Base-by-base conservation (phyloP, 2,797 vertebrate genomes). In the Coluber constrictor region DNA sequence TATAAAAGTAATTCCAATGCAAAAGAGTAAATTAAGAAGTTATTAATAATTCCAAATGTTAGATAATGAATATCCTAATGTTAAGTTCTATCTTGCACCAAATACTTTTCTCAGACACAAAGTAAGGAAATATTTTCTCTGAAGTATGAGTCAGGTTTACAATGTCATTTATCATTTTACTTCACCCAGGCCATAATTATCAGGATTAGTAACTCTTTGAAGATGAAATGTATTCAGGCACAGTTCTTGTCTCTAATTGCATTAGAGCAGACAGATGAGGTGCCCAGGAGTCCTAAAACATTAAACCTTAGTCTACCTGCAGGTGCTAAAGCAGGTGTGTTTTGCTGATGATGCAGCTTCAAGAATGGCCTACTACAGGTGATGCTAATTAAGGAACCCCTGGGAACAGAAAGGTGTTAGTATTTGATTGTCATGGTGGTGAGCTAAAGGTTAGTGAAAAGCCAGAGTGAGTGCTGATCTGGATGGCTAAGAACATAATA, bases 381-480 rank as follows among this genome's bases (percentile, higher is more conserved):
- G 96, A 97, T 94, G 95, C 94, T 97, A 96, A 97, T 97, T 97
- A 97, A 18, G 0, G 96, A 93, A 95, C 95, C 96, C 90, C n/a
- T 0, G 63, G 95, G 95, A 93, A 92, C 29, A 59, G 23, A 96
- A 96, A 96, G 94, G 95, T 94, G 91, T 94, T 59, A 92, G 55
- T 0, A 6, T 97, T 83, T 96, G 96, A 96, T 88, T 95, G 96
- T 96, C 94, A 95, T 97, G 97, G 97, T 97, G 86, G 93, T 94
- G 91, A 96, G 97, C 97, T 97, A 98, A 96, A 98, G 98, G 97
- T 97, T 97, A 97, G 96, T 97, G 97, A 97, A 97, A 98, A 96
- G 96, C 97, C 90, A 96, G 95, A 95, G 96, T 98, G 96, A 97
- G 96, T 97, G 95, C 97, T 97, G 97, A 97, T 95, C 96, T 13